Evolutionary conservation across 2,113 vertebrate species (phyloP), one percentile per base, ranked within the genome.

Genomic region (Ailuropoda melanoleuca): DNA sequence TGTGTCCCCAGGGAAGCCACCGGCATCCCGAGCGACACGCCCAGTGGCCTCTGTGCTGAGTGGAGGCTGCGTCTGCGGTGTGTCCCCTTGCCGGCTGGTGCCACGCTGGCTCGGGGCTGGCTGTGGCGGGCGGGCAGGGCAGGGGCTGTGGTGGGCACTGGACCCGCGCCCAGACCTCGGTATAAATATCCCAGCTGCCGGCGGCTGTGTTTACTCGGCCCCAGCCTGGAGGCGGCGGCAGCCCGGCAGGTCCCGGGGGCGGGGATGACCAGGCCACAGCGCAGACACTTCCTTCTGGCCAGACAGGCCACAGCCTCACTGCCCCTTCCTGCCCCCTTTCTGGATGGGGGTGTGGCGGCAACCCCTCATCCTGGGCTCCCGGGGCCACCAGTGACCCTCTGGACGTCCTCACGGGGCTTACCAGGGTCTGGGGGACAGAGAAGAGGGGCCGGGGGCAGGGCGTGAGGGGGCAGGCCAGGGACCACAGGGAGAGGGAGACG

Each of bases 71-170:
- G 46, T 83, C 94, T 96, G 94, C 0, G 56, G 96, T 1, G 6
- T 12, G 48, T 90, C 90, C 97, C 96, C 93, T 97, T 82, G 81
- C 94, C 4, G 86, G 91, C 98, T 96, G 97, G 97, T 97, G 98
- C 98, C 98, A 97, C 96, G 98, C 75, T 98, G 97, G 97, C 98
- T 97, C 4, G 0, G 92, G 83, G 96, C 96, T 95, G 97, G 96
- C 97, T 80, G 93, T 72, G 93, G 98, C 82, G 2, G 95, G 94
- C 85, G 97, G 97, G 97, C 96, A 94, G 96, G 98, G 98, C 97
- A 97, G 97, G 98, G 98, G 96, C 97, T 98, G 98, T 82, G 97
- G 97, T 98, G 98, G 98, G 98, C 98, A 98, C 94, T 98, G 98
- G 97, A 95, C 81, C 66, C 0, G 3, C 0, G 98, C 98, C 98